phyloP scores from a whole-genome alignment of 2,888 invertebrate species.

The Drosophila limbata region DNA sequence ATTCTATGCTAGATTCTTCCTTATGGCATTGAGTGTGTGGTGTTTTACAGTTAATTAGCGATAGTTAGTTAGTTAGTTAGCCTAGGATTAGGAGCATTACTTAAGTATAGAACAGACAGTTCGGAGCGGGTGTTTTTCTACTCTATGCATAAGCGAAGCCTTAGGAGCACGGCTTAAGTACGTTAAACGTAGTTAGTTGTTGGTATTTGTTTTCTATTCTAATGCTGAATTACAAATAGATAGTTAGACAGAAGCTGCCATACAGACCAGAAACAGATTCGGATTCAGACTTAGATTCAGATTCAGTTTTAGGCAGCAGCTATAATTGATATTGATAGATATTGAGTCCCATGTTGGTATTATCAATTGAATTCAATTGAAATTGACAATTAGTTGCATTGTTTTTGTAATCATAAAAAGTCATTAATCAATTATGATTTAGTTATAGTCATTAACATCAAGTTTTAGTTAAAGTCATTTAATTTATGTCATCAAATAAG shows the following conservation, averaged over 20 bases:
- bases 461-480: conserved; percentile 36
- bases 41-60: conserved; percentile 46
- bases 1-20: conserved; percentile 28
- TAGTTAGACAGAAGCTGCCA: conserved; percentile 52
- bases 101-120: conserved; percentile 43
- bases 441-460: conserved; percentile 36
- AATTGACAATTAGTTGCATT: conserved; percentile 28
- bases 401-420: conserved; percentile 53
- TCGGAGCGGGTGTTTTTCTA: conserved; percentile 52
- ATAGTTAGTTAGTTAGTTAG: conserved; percentile 56
- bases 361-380: background rate
- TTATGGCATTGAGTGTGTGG: conserved; percentile 52
- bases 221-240: conserved; percentile 50
- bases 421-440: conserved; percentile 61
- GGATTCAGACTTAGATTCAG: too few relatives aligned
- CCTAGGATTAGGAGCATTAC: conserved; percentile 55
- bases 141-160: conserved; percentile 59
- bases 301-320: conserved; percentile 16
- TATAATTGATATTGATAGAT: background rate
- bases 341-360: conserved; percentile 5
- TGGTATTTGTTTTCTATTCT: conserved; percentile 39
- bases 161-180: conserved; percentile 73
- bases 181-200: conserved; percentile 71
- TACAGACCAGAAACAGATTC: conserved; percentile 22
- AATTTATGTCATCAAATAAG: conserved; percentile 44